Conservation (phyloP, 1,140 invertebrate genomes). For the Aphaenogaster rudis region DNA sequence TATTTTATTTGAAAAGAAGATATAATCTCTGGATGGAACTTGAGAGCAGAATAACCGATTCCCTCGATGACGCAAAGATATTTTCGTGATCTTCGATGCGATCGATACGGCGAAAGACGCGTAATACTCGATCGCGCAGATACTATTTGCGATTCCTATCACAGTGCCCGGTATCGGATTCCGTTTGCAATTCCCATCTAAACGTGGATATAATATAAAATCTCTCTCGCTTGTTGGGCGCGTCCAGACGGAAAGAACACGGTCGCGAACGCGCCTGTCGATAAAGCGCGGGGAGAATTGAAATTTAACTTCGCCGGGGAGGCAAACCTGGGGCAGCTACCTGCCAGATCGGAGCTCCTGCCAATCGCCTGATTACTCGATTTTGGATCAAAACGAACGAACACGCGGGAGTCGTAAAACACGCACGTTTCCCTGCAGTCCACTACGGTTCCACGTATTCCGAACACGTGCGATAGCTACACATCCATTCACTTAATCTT, state of each 20-base stretch:
- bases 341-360: background rate
- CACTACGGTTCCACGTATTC: background rate
- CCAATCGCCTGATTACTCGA: background rate
- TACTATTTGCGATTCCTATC: constrained; percentile 38
- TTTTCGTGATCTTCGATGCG: background rate
- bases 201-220: constrained; percentile 54
- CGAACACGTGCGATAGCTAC: background rate
- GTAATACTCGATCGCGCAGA: background rate
- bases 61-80: background rate
- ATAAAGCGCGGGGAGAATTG: constrained; percentile 17
- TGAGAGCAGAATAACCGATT: background rate
- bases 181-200: constrained; percentile 36
- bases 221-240: background rate
- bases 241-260: constrained; percentile 11
- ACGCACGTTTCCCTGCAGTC: background rate
- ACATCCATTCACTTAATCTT: background rate
- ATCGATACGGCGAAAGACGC: background rate
- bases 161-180: background rate
- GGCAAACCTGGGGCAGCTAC: too few relatives aligned
- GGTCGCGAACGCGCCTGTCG: background rate
- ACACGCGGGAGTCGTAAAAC: background rate
- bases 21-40: background rate
- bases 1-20: background rate
- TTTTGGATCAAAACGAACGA: background rate
- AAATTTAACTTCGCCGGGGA: constrained; percentile 10